phyloP scores from a whole-genome alignment of 2,113 vertebrate species.

The Electrona antarctica region DNA sequence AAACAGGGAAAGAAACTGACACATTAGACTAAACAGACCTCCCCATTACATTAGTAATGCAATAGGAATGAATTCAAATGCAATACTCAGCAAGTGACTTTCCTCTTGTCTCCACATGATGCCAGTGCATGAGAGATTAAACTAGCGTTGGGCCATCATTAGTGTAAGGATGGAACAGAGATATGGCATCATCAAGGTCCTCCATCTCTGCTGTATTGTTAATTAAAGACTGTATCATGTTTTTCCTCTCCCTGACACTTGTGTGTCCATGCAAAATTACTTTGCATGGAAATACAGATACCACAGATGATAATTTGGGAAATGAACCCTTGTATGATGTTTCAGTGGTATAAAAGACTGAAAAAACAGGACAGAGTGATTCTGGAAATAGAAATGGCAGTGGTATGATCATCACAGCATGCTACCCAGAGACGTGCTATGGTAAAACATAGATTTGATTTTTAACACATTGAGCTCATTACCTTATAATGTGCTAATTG shows the following conservation, averaged over 20 bases:
- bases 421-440: too few relatives aligned
- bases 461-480: too few relatives aligned
- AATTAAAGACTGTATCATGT: background rate
- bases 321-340: too few relatives aligned
- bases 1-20: background rate
- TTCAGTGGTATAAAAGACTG: too few relatives aligned
- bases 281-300: too few relatives aligned
- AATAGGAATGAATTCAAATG: background rate
- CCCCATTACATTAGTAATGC: background rate
- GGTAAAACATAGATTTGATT: too few relatives aligned
- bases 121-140: background rate
- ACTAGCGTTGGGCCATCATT: background rate
- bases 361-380: too few relatives aligned
- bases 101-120: background rate
- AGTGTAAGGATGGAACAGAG: background rate
- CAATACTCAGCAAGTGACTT: background rate
- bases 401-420: too few relatives aligned
- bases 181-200: background rate
- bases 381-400: too few relatives aligned
- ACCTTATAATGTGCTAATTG: too few relatives aligned
- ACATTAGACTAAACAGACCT: too few relatives aligned
- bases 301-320: too few relatives aligned
- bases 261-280: background rate
- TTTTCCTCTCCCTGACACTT: background rate
- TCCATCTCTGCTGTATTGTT: background rate